These are phyloP conservation scores for Drosophila neotestacea DNA, from an alignment of 2,888 invertebrate species.

Conservation along the genomic window DNA sequence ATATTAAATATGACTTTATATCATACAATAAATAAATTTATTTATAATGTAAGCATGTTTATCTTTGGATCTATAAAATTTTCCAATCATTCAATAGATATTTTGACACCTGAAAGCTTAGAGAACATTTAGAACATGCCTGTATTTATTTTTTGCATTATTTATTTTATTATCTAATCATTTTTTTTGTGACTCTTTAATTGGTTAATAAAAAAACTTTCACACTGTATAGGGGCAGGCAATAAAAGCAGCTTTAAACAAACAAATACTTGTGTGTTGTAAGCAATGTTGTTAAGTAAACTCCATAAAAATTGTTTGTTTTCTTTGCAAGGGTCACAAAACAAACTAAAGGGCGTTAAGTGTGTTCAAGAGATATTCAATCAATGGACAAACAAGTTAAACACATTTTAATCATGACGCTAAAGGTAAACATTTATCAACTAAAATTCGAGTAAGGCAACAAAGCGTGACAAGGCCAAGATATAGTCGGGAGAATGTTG, in stretches of 20 bases:
- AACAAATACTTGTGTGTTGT: neutral
- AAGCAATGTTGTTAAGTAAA: conserved; percentile 14
- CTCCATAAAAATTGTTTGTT: conserved; percentile 34
- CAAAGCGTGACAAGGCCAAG: conserved; percentile 16
- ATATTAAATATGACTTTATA: too few relatives aligned
- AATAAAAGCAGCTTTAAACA: conserved; percentile 9
- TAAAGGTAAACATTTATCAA: conserved; percentile 74
- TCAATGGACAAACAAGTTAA: conserved; percentile 78
- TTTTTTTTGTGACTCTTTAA: neutral
- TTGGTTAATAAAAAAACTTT: neutral
- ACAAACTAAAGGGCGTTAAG: conserved; percentile 18
- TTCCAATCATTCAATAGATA: too few relatives aligned
- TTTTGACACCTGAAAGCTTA: too few relatives aligned
- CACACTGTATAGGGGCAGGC: neutral
- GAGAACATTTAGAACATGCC: too few relatives aligned
- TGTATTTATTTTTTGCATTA: too few relatives aligned
- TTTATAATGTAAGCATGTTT: too few relatives aligned
- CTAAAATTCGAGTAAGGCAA: conserved; percentile 53
- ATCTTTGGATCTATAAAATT: too few relatives aligned
- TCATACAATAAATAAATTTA: too few relatives aligned
- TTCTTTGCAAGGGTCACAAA: conserved; percentile 37
- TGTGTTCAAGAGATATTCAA: conserved; percentile 58
- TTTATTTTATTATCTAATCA: too few relatives aligned
- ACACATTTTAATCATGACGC: conserved; percentile 79
- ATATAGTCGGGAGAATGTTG: conserved; percentile 15